Evolutionary conservation across 1,140 invertebrate genomes (phyloP), one percentile per base, ranked within the genome.

Genomic region (Solen grandis): DNA sequence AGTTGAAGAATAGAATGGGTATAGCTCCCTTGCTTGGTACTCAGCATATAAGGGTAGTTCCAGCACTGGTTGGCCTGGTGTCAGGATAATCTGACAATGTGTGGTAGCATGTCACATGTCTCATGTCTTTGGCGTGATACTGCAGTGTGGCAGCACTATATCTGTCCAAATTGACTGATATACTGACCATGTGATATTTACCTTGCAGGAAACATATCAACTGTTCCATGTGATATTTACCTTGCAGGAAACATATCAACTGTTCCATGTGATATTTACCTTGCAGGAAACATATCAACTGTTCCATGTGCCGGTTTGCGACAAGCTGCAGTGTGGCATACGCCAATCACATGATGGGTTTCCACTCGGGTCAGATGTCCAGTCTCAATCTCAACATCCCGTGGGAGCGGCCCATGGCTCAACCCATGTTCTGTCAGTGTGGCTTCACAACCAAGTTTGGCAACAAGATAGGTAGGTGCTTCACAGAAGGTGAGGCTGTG

Each of bases 251-350:
- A 62, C 87, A 90, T 73, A 85, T 89, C 29, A 87, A 90, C 81
- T 91, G 90, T 80, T 89, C 89, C 5, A 86, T 90, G 88, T 91
- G 90, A 69, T 85, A 89, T 0, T 91, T 87, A 80, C 55, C 27
- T 86, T 87, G 13, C 84, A 91, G 90, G 78, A 91, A 92, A 65
- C 88, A 91, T 73, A 86, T 90, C 27, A 87, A 91, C 80, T 92
- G 91, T 80, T 89, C 90, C 8, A 88, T 91, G 89, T 92, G 91
- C 72, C 85, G 91, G 0, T 92, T 89, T 84, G 91, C 91, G n/a
- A 91, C 91, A 10, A 90, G 86, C 73, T 92, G 91, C 63, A 91
- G 87, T 54, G 85, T 88, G 25, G 88, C 91, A 0, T 92, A 90
- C 57, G 86, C 91, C 22, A 87, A 87, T 66, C 91, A 92, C 79